A percentile compares a stretch with the other conserved stretches of the same genome.
phyloP scores from a whole-genome alignment of 2,888 invertebrate genomes.

The Eupithecia subumbrata region DNA sequence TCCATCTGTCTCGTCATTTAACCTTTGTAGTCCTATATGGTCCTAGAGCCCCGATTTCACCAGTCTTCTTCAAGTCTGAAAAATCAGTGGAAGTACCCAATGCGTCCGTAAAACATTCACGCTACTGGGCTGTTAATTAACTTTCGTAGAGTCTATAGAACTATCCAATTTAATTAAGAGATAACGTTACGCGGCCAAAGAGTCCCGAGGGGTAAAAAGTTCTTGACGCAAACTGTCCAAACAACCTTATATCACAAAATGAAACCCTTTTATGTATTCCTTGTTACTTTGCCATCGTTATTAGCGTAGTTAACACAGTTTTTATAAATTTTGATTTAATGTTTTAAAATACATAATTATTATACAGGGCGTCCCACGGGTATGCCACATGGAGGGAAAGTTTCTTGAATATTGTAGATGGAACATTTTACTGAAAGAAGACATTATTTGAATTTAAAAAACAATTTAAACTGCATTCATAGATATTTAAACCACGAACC shows the following conservation, averaged over 20 bases:
- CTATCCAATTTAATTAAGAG: conserved; percentile 1
- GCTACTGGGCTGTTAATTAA: neutral
- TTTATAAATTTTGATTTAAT: too few species aligned
- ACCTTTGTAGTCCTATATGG: too few species aligned
- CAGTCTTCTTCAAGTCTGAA: neutral
- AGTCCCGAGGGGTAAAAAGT: conserved; percentile 2
- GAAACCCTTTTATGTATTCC: neutral
- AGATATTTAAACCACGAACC: too few species aligned
- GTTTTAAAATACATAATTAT: too few species aligned
- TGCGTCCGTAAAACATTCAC: neutral
- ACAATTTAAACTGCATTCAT: too few species aligned
- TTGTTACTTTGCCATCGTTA: neutral
- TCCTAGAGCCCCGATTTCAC: neutral
- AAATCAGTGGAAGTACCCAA: neutral
- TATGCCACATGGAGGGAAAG: too few species aligned
- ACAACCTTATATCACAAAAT: neutral
- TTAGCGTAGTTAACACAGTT: too few species aligned
- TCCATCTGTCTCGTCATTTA: too few species aligned
- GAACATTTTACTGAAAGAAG: too few species aligned
- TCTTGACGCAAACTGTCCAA: neutral
- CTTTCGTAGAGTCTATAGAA: neutral
- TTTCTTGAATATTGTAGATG: too few species aligned
- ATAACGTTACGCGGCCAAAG: neutral
- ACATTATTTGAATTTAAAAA: too few species aligned
- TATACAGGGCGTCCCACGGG: too few species aligned